Conservation (phyloP, 2,113 vertebrate genomes). For the Perognathus longimembris region DNA sequence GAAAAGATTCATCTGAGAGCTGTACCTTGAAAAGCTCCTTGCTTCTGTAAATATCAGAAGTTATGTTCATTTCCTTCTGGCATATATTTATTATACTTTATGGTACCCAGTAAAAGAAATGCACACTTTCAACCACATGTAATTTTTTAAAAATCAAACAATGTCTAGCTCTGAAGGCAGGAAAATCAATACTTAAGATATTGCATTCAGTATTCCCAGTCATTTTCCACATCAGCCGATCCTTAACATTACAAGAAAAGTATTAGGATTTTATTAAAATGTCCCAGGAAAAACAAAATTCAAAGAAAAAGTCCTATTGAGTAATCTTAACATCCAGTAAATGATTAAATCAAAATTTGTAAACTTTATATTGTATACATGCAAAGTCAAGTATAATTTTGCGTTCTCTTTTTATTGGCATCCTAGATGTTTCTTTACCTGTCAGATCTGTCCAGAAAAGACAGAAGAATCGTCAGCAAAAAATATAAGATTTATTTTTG, state of each 20-base stretch:
- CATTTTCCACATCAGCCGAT: background rate
- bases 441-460: slow-evolving; percentile 90
- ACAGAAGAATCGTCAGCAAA: slow-evolving; percentile 89
- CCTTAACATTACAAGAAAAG: background rate
- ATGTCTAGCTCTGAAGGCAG: background rate
- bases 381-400: background rate
- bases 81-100: background rate
- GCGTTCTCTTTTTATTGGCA: slow-evolving; percentile 46
- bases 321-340: slow-evolving; percentile 7
- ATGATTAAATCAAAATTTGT: background rate
- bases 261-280: background rate
- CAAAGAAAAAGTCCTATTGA: slow-evolving; percentile 6
- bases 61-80: background rate
- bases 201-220: background rate
- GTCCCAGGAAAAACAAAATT: background rate
- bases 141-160: background rate
- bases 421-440: slow-evolving; percentile 88
- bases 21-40: background rate
- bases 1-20: background rate
- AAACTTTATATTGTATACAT: slow-evolving; percentile 38
- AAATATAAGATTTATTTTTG: slow-evolving; percentile 93
- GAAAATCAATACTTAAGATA: background rate
- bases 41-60: background rate
- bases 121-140: background rate
- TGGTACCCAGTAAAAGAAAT: background rate